Conservation (phyloP, 2,888 invertebrate species). For the Portevinia maculata region DNA sequence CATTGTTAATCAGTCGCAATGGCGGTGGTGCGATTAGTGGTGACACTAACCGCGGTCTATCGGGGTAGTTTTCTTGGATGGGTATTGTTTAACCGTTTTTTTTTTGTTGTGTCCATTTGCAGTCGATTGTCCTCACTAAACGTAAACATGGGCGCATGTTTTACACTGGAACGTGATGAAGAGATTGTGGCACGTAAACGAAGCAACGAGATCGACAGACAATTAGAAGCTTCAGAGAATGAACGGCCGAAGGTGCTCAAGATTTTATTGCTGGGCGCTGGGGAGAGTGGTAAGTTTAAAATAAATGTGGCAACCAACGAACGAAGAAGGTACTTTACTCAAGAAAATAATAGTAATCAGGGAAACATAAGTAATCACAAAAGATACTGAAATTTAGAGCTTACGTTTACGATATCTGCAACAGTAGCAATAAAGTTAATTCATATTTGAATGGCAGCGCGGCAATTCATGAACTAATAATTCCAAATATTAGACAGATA, state of each 20-base stretch:
- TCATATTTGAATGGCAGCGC: conserved; percentile 4
- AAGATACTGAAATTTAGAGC: conserved; percentile 15
- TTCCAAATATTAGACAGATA: conserved; percentile 13
- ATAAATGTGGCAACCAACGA: too few relatives aligned
- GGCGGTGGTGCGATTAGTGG: conserved; percentile 22
- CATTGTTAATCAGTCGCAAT: conserved; percentile 51
- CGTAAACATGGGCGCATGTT: conserved; percentile 85
- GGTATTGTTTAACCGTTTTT: conserved; percentile 34
- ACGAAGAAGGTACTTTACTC: background rate
- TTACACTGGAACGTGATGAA: conserved; percentile 86
- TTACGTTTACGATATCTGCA: conserved; percentile 33
- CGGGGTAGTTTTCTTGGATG: conserved; percentile 16
- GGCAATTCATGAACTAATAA: conserved; percentile 34
- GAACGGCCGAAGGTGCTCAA: conserved; percentile 86
- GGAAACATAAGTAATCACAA: background rate
- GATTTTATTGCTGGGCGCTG: conserved; percentile 86
- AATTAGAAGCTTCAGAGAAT: conserved; percentile 85
- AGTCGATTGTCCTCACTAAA: conserved; percentile 69
- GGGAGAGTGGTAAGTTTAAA: conserved; percentile 83
- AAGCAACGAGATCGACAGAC: conserved; percentile 86
- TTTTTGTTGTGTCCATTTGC: conserved; percentile 25
- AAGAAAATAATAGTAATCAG: background rate
- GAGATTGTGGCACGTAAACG: conserved; percentile 85
- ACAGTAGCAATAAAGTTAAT: conserved; percentile 32
- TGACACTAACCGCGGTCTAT: conserved; percentile 57